Percentiles rank a stretch among this genome's conserved stretches.
Evolutionary conservation across 2,113 vertebrate genomes (phyloP).

Genomic region (Montifringilla adamsi): DNA sequence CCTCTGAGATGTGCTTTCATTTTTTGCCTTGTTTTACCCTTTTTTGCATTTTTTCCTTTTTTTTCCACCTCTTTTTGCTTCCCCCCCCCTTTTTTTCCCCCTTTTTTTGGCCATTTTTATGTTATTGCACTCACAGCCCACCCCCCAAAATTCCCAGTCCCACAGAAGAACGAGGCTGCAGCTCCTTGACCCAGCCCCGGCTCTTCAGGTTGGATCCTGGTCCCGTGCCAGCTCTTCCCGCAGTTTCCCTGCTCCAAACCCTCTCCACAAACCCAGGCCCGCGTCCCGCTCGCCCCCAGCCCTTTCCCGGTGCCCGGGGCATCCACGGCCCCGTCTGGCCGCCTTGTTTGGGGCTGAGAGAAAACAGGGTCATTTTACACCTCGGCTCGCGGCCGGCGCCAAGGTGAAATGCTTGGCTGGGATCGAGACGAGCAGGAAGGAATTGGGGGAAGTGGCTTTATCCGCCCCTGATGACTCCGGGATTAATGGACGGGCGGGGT

Average conservation of each 20-base stretch:
- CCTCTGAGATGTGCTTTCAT: no score
- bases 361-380: conserved; percentile 83
- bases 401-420: conserved; percentile 78
- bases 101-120: no score
- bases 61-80: no score
- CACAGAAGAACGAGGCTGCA: fast-evolving
- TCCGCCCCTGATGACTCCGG: conserved; percentile 4
- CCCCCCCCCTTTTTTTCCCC: no score
- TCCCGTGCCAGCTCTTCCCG: fast-evolving
- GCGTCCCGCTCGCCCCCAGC: fast-evolving
- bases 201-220: neutral
- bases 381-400: conserved; percentile 78
- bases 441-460: neutral
- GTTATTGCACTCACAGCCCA: neutral
- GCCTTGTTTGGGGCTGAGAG: conserved; percentile 28
- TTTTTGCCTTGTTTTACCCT: neutral
- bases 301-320: neutral
- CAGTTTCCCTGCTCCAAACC: fast-evolving
- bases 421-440: conserved; percentile 67
- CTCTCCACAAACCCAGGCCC: fast-evolving
- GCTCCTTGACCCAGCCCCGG: neutral
- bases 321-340: conserved; percentile 16
- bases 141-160: neutral
- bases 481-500: neutral
- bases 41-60: no score